A percentile compares a stretch with the other conserved stretches of the same genome.
These are phyloP conservation scores for Apodemia duryi DNA, from an alignment of 2,888 invertebrate genomes.

Conservation along the genomic window DNA sequence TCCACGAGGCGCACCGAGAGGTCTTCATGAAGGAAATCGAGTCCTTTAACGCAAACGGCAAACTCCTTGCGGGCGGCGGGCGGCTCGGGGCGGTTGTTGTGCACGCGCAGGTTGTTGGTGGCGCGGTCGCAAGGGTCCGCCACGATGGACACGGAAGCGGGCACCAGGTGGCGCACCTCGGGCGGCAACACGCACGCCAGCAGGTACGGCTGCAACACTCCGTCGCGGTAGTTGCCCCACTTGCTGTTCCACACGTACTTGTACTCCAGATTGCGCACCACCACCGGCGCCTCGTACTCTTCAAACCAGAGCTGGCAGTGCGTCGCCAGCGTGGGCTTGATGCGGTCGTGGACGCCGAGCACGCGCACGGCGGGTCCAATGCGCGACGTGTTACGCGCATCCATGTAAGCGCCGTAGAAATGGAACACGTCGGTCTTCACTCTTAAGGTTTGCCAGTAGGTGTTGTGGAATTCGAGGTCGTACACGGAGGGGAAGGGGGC, in stretches of 20 bases:
- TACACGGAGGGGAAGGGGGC: constrained; percentile 93
- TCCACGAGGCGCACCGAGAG: constrained; percentile 93
- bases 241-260: constrained; percentile 96
- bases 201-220: constrained; percentile 93
- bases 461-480: constrained; percentile 95
- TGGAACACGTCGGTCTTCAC: constrained; percentile 93
- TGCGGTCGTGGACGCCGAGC: constrained; percentile 93
- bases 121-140: constrained; percentile 91
- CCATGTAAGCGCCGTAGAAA: constrained; percentile 93
- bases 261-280: constrained; percentile 91
- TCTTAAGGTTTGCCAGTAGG: constrained; percentile 94
- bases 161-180: constrained; percentile 84
- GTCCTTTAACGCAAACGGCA: constrained; percentile 95
- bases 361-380: constrained; percentile 92
- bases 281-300: constrained; percentile 88
- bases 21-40: constrained; percentile 95
- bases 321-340: constrained; percentile 89
- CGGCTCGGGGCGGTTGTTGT: constrained; percentile 84
- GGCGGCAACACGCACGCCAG: constrained; percentile 93
- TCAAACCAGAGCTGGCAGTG: constrained; percentile 95
- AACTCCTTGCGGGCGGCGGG: constrained; percentile 84
- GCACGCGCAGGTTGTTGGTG: constrained; percentile 90
- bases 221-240: constrained; percentile 96
- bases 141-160: constrained; percentile 91
- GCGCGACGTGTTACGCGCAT: constrained; percentile 86